phyloP scores from a whole-genome alignment of 2,888 invertebrate species.

The Ommatoiulus sabulosus region DNA sequence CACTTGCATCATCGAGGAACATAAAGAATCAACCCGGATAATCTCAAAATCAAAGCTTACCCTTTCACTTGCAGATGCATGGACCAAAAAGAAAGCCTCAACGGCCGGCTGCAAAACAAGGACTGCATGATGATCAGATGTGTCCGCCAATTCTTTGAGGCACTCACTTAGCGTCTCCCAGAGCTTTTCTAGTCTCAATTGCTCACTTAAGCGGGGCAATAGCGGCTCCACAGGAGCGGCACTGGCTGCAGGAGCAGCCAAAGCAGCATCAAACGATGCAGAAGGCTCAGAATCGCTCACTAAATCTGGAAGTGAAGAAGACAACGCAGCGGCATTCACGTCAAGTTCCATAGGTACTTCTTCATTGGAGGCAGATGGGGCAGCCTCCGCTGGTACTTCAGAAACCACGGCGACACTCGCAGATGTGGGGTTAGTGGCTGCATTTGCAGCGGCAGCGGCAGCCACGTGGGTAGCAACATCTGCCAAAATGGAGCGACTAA shows the following conservation, averaged over 20 bases:
- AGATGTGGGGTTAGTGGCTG: neutral
- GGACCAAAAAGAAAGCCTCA: slow-evolving; percentile 90
- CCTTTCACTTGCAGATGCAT: slow-evolving; percentile 75
- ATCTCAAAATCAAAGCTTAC: slow-evolving; percentile 38
- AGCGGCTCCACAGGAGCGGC: slow-evolving; percentile 57
- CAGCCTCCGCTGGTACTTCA: slow-evolving; percentile 34
- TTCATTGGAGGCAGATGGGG: neutral
- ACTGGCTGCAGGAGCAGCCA: neutral
- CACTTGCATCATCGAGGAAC: too few relatives aligned
- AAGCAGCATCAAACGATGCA: neutral
- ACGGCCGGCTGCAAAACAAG: slow-evolving; percentile 87
- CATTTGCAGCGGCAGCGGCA: neutral
- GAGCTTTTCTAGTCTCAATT: slow-evolving; percentile 77
- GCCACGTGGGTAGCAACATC: slow-evolving; percentile 9
- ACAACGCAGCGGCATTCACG: slow-evolving; percentile 56
- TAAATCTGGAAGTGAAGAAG: neutral
- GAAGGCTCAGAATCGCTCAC: neutral
- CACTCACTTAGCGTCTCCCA: slow-evolving; percentile 85
- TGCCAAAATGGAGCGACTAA: slow-evolving; percentile 17
- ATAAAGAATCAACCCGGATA: too few relatives aligned
- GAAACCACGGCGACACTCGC: neutral
- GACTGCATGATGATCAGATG: slow-evolving; percentile 88
- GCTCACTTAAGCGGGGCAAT: slow-evolving; percentile 76
- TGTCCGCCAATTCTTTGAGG: slow-evolving; percentile 81
- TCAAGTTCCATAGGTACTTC: slow-evolving; percentile 56